Evolutionary conservation across 2,888 invertebrate genomes (phyloP), one percentile per base, ranked within the genome.

Genomic region (Drosophila rellima): DNA sequence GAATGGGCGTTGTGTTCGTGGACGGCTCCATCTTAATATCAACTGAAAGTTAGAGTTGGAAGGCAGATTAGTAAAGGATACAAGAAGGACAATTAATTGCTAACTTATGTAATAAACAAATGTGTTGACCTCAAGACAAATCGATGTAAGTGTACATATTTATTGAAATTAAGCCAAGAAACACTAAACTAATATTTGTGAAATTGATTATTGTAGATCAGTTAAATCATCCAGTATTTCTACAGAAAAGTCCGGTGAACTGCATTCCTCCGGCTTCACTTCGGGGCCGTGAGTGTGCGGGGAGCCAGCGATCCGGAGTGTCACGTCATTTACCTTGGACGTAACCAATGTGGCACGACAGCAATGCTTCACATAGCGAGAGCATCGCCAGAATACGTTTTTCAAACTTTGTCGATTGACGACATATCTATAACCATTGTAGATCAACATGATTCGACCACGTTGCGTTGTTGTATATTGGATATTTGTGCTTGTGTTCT

Each of bases 321-420:
- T 86, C 0, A 90, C 89, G 29, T 91, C 89, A 44, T 90, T 90
- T 0, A 90, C 73, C 71, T 92, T 92, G 6, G 93, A 92, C 10
- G 93, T 93, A 2, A 92, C 93, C 18, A 92, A 84, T 1, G 93
- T 92, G 26, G 93, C 92, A 0, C 93, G 85, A 72, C 93, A 93
- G 20, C 91, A 90, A 65, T 91, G 92, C 72, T 92, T 92, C 0
- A 92, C 92, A 67, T 93, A 93, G 18, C 92, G 90, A 0, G 92
- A 92, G 68, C 93, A 93, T 3, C 93, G 90, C 93, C 93, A 93
- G 73, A 93, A 93, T 47, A 92, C 91, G 57, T 93, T 92, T 61
- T 92, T 93, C 33, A 90, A 87, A 45, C 92, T 92, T 74, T 93
- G 92, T 0, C 92, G 90, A 78, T 93, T 93, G 33, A 92, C 92